Evolutionary conservation across 2,113 vertebrate genomes (phyloP), one percentile per base, ranked within the genome.

Genomic region (Triplophysa rosa): DNA sequence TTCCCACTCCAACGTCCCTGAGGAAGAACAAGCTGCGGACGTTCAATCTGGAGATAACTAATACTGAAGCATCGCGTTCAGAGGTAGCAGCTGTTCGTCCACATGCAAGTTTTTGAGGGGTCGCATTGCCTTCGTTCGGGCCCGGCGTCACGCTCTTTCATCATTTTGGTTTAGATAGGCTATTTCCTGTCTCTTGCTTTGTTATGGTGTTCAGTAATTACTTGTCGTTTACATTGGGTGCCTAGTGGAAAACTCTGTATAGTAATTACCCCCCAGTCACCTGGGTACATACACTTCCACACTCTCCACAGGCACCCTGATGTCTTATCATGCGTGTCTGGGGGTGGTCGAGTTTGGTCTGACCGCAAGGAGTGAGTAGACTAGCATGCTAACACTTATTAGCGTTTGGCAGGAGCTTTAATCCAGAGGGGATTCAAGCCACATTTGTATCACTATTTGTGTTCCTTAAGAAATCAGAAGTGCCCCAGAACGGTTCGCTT

Each of bases 181-280:
- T 68, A 67, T 58, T 81, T 79, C 69, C 77, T 75, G 77, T 78
- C 64, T 81, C 67, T 67, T 70, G 19, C 24, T 29, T 66, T 68
- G 63, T 79, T 19, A 65, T 66, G 17, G 47, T 63, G 29, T 67
- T 16, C 23, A 63, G 63, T 78, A 54, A 81, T 84, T 84, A 74
- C 79, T 52, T 67, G 72, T 81, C 26, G 61, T 69, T 79, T 82
- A 40, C 29, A 49, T 64, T 9, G 59, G 11, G 6, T 45, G 79
- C 58, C 71, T 71, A 42, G 16, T 33, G 64, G 79, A 63, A 19
- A 40, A 47, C 24, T 21, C 69, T 64, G 68, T 78, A 58, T 62
- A 21, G 12, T 74, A 75, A 81, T 84, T 66, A 72, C 54, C 29
- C 21, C 29, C 42, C 45, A 13, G 12, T 73, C 67, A 78, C 82